These are phyloP conservation scores for Acanthosoma haemorrhoidale DNA, from an alignment of 2,888 invertebrate species.

Conservation along the genomic window DNA sequence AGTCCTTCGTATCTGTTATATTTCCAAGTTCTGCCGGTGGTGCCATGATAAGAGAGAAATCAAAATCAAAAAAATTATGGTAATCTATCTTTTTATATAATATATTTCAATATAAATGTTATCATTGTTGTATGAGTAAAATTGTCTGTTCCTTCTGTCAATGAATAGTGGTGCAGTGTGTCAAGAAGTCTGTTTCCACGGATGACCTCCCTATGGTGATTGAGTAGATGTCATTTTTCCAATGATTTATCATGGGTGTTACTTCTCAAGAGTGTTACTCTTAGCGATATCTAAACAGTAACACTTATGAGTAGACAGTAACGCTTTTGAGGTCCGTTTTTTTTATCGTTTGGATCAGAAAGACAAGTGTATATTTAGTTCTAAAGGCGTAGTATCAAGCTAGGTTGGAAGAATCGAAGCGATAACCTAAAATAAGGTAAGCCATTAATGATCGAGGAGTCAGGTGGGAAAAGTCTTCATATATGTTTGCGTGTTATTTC, in stretches of 20 bases:
- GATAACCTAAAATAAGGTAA: constrained; percentile 1
- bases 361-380: neutral
- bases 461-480: too few species aligned
- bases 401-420: constrained; percentile 2
- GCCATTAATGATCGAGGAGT: too few species aligned
- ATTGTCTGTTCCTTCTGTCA: neutral
- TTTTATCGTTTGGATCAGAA: neutral
- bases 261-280: constrained; percentile 8
- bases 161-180: neutral
- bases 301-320: neutral
- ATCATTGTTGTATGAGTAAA: neutral
- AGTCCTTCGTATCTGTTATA: neutral
- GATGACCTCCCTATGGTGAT: neutral
- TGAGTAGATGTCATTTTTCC: neutral
- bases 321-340: neutral
- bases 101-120: neutral
- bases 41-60: constrained; percentile 8
- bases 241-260: neutral
- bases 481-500: too few species aligned
- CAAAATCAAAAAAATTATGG: neutral
- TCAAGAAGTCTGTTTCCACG: neutral
- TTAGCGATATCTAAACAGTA: neutral
- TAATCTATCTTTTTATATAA: neutral
- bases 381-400: neutral
- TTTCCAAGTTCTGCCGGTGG: neutral